Evolutionary conservation across 35 echinoderm and acorn worm species (phyloP), one percentile per base, ranked within the genome.

Genomic region (Ptychodera flava): DNA sequence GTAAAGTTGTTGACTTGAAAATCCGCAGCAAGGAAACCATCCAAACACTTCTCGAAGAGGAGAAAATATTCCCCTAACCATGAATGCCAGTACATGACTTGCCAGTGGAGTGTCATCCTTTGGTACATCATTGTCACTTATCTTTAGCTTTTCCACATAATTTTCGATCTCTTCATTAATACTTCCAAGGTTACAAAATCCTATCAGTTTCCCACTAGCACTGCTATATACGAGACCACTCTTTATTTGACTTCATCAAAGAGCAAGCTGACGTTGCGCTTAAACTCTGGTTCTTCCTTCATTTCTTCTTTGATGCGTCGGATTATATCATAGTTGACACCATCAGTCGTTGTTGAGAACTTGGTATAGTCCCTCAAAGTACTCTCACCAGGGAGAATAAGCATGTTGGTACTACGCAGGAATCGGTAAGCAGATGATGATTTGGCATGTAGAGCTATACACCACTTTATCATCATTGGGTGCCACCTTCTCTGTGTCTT

Each of bases 221-320:
- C 45, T 33, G 0, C 77, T 80, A 76, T 80, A 93, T 0, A 81
- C 82, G 10, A 93, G 37, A 16, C 91, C 91, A 6, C 76, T 31
- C 53, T 88, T 93, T 0, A 93, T 52, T 93, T 93, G 83, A 93
- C 86, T 34, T 93, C 91, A 38, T 89, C 87, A 38, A 93, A 89
- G 15, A 88, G 34, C 0, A 89, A 1, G 32, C 32, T 33, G 16
- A 93, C 82, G 82, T 93, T 85, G 38, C 33, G 88, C 75, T 95
- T 31, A 45, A 80, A 77, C 14, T 88, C 85, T 36, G 80, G 45
- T 37, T 28, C 22, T 33, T 35, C 31, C 36, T 78, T 31, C 14
- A 79, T n/a, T n/a, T 88, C 92, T 0, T 87, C 33, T 0, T 75
- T 31, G 10, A 91, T 77, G 31, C 37, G 84, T 31, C 89, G 35